Conservation (phyloP, 1,140 invertebrate species). For the Drosophila eugracilis region DNA sequence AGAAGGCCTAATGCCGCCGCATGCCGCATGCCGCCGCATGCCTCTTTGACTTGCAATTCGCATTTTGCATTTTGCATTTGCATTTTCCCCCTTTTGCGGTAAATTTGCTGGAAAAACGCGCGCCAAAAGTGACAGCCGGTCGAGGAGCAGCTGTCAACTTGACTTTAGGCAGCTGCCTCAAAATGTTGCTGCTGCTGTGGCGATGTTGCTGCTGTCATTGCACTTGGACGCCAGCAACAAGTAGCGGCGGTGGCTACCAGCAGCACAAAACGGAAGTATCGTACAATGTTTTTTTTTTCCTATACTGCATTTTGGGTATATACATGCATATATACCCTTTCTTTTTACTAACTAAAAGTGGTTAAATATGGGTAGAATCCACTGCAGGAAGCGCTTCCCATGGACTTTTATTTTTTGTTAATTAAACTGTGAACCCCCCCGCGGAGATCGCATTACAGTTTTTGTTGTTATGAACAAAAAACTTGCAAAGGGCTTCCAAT, state of each 20-base stretch:
- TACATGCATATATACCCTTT: neutral
- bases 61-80: constrained; percentile 23
- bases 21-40: constrained; percentile 30
- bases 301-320: constrained; percentile 19
- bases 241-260: constrained; percentile 50
- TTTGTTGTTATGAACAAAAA: neutral
- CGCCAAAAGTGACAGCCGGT: constrained; percentile 59
- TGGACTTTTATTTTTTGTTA: constrained; percentile 2
- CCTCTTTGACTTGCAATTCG: neutral
- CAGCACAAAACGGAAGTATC: constrained; percentile 49
- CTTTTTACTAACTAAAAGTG: neutral
- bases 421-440: constrained; percentile 8
- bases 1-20: constrained; percentile 4
- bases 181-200: constrained; percentile 27
- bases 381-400: constrained; percentile 20
- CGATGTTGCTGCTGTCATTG: constrained; percentile 45
- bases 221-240: constrained; percentile 42
- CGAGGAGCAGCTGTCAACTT: constrained; percentile 57
- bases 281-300: constrained; percentile 29
- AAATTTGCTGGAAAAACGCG: constrained; percentile 18
- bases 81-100: constrained; percentile 46
- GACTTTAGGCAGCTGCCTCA: constrained; percentile 54
- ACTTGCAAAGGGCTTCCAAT: neutral
- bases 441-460: constrained; percentile 4
- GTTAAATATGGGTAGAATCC: neutral